phyloP scores from a whole-genome alignment of 2,797 vertebrate species.

The Vespertilio murinus region DNA sequence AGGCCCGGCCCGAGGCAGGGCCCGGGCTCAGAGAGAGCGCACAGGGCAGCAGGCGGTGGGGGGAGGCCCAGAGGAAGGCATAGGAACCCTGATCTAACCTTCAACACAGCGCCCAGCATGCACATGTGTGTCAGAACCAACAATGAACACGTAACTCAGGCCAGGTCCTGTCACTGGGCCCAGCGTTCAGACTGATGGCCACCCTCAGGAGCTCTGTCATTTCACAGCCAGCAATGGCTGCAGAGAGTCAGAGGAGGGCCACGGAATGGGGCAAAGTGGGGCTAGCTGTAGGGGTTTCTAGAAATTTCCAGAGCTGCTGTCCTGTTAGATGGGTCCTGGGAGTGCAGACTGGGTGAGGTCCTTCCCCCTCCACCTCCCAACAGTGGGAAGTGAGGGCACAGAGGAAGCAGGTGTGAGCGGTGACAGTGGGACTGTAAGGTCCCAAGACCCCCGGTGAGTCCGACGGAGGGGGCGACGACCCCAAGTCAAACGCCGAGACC shows the following conservation, averaged over 20 bases:
- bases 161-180: neutral
- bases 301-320: neutral
- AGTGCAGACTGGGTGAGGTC: neutral
- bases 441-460: too few species aligned
- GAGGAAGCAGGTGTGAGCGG: neutral
- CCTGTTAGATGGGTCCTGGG: rapidly evolving
- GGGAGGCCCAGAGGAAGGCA: conserved; percentile 33
- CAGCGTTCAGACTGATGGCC: neutral
- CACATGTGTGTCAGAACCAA: neutral
- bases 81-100: neutral
- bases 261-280: neutral
- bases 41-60: conserved; percentile 28
- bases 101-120: rapidly evolving
- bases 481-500: too few species aligned
- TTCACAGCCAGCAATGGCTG: neutral
- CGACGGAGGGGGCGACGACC: too few species aligned
- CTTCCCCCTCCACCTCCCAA: neutral
- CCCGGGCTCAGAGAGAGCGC: neutral
- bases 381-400: neutral
- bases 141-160: neutral
- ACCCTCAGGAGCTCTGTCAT: neutral
- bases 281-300: too few species aligned
- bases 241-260: neutral
- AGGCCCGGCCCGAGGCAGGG: too few species aligned
- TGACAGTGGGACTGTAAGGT: too few species aligned